These are phyloP conservation scores for Alectura lathami DNA, from an alignment of 2,113 vertebrate species.

Conservation along the genomic window DNA sequence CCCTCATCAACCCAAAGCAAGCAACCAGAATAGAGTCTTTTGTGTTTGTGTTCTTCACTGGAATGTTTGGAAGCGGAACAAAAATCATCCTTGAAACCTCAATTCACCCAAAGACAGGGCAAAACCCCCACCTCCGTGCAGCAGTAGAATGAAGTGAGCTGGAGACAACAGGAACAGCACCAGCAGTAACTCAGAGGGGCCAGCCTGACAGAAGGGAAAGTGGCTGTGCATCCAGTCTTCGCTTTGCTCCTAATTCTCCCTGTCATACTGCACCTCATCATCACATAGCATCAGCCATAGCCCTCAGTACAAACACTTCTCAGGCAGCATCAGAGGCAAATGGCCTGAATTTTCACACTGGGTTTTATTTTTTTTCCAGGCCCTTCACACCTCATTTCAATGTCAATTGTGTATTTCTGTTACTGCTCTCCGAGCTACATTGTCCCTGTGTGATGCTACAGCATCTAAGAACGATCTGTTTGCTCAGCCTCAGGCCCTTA, in stretches of 20 bases:
- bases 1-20: conserved; percentile 11
- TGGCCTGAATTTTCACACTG: neutral
- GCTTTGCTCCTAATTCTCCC: neutral
- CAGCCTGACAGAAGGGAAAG: neutral
- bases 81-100: neutral
- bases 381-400: neutral
- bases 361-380: neutral
- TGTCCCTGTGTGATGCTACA: neutral
- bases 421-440: neutral
- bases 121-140: neutral
- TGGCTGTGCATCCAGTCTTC: neutral
- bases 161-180: neutral
- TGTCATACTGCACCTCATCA: neutral
- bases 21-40: neutral
- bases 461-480: neutral
- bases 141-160: neutral
- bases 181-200: neutral
- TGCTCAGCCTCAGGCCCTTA: neutral
- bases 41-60: neutral
- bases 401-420: neutral
- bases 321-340: neutral
- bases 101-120: neutral
- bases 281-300: neutral
- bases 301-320: neutral
- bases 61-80: neutral